These are phyloP conservation scores for Microtus oregoni DNA, from an alignment of 2,113 vertebrate species.

Conservation along the genomic window DNA sequence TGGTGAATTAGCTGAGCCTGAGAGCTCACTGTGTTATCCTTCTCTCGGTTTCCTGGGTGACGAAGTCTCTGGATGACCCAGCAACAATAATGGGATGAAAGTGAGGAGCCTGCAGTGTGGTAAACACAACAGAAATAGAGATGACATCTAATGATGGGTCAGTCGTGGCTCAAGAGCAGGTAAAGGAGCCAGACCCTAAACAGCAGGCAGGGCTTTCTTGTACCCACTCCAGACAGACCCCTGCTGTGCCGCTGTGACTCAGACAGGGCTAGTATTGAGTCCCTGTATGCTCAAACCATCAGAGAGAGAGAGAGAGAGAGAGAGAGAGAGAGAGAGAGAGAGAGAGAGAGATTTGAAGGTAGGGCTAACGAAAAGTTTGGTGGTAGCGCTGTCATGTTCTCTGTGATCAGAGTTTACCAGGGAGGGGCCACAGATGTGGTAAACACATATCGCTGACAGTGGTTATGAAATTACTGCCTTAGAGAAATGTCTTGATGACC, in stretches of 20 bases:
- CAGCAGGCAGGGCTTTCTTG: neutral
- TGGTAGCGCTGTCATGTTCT: neutral
- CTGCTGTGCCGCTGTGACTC: neutral
- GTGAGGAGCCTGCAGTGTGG: constrained; percentile 21
- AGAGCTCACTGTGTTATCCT: neutral
- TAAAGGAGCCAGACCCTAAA: neutral
- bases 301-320: neutral
- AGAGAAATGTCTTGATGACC: neutral
- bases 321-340: neutral
- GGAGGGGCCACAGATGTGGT: neutral
- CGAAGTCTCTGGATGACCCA: neutral
- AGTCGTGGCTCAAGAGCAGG: neutral
- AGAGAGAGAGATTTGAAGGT: neutral
- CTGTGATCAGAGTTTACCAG: neutral
- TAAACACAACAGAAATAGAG: constrained; percentile 41
- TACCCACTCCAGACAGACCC: neutral
- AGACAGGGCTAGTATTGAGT: neutral
- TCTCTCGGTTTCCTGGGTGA: constrained; percentile 33
- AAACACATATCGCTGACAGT: neutral
- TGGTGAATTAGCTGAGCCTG: neutral
- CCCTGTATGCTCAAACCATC: neutral
- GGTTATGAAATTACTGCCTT: neutral
- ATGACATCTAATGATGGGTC: neutral
- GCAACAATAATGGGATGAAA: constrained; percentile 57
- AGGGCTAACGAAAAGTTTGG: neutral